Conservation (phyloP, 2,888 invertebrate genomes). For the Eristalis intricaria region DNA sequence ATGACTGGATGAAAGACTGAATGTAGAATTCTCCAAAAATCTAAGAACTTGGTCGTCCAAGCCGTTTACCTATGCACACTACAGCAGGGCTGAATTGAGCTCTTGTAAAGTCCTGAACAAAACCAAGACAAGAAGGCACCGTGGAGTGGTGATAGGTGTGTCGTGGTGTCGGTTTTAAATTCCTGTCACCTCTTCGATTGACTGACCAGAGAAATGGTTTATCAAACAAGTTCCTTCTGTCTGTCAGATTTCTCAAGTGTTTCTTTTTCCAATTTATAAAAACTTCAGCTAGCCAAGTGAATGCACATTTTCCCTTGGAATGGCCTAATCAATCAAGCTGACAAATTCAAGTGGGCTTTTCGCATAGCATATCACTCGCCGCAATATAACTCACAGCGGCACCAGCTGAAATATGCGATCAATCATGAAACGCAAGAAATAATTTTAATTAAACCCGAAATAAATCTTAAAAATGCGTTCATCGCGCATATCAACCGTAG, state of each 20-base stretch:
- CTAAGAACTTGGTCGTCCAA: too few species aligned
- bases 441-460: conserved; percentile 12
- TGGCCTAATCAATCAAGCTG: background rate
- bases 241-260: background rate
- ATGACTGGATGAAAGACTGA: too few species aligned
- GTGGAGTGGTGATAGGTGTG: too few species aligned
- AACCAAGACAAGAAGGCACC: too few species aligned
- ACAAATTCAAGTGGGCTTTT: background rate
- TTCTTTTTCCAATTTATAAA: background rate
- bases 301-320: background rate
- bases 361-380: background rate
- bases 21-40: too few species aligned
- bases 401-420: background rate
- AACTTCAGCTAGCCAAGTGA: background rate
- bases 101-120: too few species aligned
- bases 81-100: too few species aligned
- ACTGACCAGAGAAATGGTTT: background rate
- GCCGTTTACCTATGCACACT: too few species aligned
- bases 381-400: background rate
- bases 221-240: background rate
- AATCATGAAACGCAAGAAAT: background rate
- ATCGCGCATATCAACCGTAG: conserved; percentile 5
- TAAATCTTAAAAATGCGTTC: conserved; percentile 21
- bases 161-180: too few species aligned
- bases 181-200: too few species aligned